Evolutionary conservation across 2,113 vertebrate genomes (phyloP).

Genomic region (Bambusicola thoracicus): DNA sequence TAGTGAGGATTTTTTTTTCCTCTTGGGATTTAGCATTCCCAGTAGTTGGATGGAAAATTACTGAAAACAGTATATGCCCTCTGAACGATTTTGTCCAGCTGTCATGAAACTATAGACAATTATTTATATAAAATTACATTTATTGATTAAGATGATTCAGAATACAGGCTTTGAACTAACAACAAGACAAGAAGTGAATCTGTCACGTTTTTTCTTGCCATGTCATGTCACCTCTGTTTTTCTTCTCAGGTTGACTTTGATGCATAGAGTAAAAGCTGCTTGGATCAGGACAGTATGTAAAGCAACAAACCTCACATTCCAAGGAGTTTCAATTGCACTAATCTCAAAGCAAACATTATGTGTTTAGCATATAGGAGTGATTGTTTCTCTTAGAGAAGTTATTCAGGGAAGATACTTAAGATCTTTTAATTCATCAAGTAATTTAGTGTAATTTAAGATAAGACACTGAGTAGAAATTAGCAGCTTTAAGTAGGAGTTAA

Average conservation of each 20-base stretch:
- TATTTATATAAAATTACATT: background rate
- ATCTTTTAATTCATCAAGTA: background rate
- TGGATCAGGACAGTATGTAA: background rate
- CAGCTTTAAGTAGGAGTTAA: background rate
- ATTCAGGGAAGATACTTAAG: background rate
- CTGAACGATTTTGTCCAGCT: background rate
- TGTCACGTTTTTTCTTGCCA: background rate
- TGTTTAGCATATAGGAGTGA: background rate
- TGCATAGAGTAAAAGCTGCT: background rate
- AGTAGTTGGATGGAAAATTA: background rate
- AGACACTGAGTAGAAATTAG: background rate
- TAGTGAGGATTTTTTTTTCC: background rate
- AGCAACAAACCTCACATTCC: background rate
- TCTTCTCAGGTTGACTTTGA: background rate
- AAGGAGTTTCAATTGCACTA: background rate
- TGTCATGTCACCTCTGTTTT: background rate
- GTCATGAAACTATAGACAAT: background rate
- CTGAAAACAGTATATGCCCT: accelerated
- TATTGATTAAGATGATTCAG: background rate
- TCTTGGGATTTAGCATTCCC: background rate
- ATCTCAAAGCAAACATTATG: background rate
- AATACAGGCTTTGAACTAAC: background rate
- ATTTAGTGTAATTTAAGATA: background rate
- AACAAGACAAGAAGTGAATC: background rate
- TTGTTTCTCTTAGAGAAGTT: background rate